Evolutionary conservation across 1,140 invertebrate genomes (phyloP), one percentile per base, ranked within the genome.

Genomic region (Coelopa frigida): DNA sequence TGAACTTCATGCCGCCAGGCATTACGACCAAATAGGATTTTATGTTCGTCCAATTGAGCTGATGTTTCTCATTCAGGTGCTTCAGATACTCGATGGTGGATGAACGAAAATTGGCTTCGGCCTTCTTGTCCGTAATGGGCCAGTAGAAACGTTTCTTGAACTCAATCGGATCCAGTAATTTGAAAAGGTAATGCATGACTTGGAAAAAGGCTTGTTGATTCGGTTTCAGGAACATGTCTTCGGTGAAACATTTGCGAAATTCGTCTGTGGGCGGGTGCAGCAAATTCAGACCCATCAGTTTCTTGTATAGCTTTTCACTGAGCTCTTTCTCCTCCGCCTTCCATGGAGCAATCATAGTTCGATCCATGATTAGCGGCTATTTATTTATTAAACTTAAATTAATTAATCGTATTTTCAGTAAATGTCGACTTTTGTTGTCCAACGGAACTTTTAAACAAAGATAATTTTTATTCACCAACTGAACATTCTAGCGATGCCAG

Each of bases 211-310:
- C 73, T 2, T 58, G 18, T 31, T 69, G 71, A 37, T 76, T 76
- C 4, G 74, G 71, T 46, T 73, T 75, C 3, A 75, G 56, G 33
- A 76, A 76, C 72, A 75, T 75, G 47, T 68, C 68, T 65, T 72
- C 48, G 8, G 59, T 46, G 1, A 64, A 17, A 23, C 39, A 48
- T 48, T 62, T 64, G 0, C 44, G 26, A 41, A 68, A 41, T 20
- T 68, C 64, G 2, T 67, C 63, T 27, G 51, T 46, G 37, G 55
- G 45, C 0, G 62, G 55, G 36, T 67, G 46, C 7, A 67, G 17
- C 33, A 64, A 29, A 1, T 49, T 43, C 12, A 67, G 44, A n/a
- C 55, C 61, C 22, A 46, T 49, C 3, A 68, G 43, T 22, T 54
- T 61, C 10, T 50, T 56, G 36, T 61, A 44, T 11, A 68, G 37